A percentile compares a stretch with the other conserved stretches of the same genome.
phyloP scores from a whole-genome alignment of 2,113 vertebrate genomes.

The Sapayoa aenigma region DNA sequence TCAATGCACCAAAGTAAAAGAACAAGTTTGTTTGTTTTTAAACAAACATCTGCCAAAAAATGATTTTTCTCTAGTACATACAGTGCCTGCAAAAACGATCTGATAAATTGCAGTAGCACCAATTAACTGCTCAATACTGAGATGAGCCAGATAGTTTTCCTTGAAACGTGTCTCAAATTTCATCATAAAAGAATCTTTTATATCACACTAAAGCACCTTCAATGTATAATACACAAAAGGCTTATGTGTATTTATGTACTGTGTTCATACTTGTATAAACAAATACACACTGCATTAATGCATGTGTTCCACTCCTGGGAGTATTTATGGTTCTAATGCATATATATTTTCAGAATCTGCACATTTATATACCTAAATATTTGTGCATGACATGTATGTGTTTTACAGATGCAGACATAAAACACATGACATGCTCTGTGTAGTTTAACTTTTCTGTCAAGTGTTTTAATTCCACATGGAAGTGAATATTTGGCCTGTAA shows the following conservation, averaged over 20 bases:
- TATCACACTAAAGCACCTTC: neutral
- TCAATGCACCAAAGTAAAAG: neutral
- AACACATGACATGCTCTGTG: fast-evolving
- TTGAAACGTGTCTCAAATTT: neutral
- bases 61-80: neutral
- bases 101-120: neutral
- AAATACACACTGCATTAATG: neutral
- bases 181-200: neutral
- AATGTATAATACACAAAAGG: neutral
- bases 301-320: neutral
- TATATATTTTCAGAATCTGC: neutral
- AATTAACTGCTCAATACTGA: neutral
- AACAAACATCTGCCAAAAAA: neutral
- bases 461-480: neutral
- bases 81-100: neutral
- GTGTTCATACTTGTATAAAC: neutral
- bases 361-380: neutral
- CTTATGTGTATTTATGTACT: slow-evolving; percentile 15
- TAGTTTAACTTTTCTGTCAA: neutral
- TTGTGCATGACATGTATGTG: neutral
- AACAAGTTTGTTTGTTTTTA: neutral
- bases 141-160: neutral
- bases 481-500: neutral
- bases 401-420: neutral
- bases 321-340: neutral